Evolutionary conservation across 2,113 vertebrate genomes (phyloP).

Genomic region (Rallus limicola): DNA sequence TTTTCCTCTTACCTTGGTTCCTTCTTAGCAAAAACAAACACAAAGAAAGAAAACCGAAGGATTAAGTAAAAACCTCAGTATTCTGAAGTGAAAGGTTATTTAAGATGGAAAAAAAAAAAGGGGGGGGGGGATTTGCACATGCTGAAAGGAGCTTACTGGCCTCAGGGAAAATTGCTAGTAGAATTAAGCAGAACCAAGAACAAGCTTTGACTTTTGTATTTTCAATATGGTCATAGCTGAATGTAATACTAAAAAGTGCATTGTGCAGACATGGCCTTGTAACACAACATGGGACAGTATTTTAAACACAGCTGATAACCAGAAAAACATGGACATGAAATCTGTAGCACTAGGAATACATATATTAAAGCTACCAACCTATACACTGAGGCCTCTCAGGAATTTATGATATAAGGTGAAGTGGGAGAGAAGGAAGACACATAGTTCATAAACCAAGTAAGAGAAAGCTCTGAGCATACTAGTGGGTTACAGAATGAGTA

Average conservation of each 20-base stretch:
- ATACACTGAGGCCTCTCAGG: neutral
- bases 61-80: neutral
- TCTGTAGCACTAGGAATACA: neutral
- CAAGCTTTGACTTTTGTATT: neutral
- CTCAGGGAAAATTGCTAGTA: neutral
- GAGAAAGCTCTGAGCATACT: neutral
- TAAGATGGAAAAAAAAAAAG: neutral
- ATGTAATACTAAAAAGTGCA: neutral
- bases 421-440: neutral
- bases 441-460: neutral
- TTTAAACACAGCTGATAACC: neutral
- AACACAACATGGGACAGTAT: neutral
- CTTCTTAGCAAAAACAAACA: neutral
- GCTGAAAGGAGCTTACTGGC: neutral
- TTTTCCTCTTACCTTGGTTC: neutral
- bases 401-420: neutral
- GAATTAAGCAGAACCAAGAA: neutral
- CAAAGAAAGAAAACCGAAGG: neutral
- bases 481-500: neutral
- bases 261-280: fast-evolving
- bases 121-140: neutral
- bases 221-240: neutral
- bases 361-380: neutral
- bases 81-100: neutral
- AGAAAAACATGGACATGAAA: neutral